These are phyloP conservation scores for Betta splendens DNA, from an alignment of 2,797 vertebrate species.

Conservation along the genomic window DNA sequence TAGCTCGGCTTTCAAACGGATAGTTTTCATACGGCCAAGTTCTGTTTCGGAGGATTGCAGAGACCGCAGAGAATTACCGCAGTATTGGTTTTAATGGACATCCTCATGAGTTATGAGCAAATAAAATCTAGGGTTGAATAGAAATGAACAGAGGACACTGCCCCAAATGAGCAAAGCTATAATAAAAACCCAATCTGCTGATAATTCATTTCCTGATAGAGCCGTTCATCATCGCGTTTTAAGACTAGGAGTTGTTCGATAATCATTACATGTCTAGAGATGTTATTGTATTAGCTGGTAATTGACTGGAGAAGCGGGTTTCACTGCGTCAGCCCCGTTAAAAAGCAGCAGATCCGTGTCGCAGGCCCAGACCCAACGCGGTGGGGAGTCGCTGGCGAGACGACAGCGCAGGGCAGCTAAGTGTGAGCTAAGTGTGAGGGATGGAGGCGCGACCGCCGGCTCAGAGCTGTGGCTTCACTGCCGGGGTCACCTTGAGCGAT, in stretches of 20 bases:
- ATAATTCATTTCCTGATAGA: constrained; percentile 32
- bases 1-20: constrained; percentile 28
- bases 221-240: constrained; percentile 6
- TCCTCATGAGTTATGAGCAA: constrained; percentile 19
- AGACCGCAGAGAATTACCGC: constrained; percentile 14
- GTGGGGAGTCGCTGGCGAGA: background rate
- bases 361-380: background rate
- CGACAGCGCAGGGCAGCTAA: constrained; percentile 25
- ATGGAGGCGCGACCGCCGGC: too few relatives aligned
- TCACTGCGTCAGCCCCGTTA: constrained; percentile 13
- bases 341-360: background rate
- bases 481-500: constrained; percentile 64
- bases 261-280: constrained; percentile 11
- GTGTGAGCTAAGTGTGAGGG: too few relatives aligned
- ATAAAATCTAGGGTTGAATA: constrained; percentile 38
- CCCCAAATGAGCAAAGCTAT: constrained; percentile 20
- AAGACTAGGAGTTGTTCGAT: background rate
- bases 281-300: constrained; percentile 18
- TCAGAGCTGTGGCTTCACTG: too few relatives aligned
- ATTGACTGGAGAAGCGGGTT: constrained; percentile 25
- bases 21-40: constrained; percentile 14
- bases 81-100: constrained; percentile 14
- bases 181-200: constrained; percentile 22
- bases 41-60: constrained; percentile 1
- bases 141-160: constrained; percentile 3